phyloP scores from a whole-genome alignment of 1,140 invertebrate species.

The Magallana gigas region DNA sequence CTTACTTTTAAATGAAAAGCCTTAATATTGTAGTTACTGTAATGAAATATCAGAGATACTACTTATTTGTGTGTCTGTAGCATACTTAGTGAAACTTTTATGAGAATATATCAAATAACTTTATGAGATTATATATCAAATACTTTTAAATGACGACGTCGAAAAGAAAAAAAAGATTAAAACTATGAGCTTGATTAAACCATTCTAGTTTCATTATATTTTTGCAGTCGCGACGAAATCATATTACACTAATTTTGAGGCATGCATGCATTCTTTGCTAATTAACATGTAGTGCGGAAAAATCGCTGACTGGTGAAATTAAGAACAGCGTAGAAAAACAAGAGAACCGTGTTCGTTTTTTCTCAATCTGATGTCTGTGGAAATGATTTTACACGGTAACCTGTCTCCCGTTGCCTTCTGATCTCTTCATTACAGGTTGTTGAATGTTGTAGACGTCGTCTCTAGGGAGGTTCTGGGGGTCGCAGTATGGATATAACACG shows the following conservation, averaged over 20 bases:
- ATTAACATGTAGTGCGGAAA: not conserved
- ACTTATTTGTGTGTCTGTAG: too few relatives aligned
- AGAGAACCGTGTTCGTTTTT: not conserved
- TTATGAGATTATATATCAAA: too few relatives aligned
- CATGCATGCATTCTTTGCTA: not conserved
- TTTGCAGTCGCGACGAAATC: not conserved
- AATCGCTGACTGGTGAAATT: not conserved
- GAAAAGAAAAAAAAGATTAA: too few relatives aligned
- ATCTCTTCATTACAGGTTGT: conserved; percentile 10
- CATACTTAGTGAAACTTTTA: too few relatives aligned
- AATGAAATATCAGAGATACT: too few relatives aligned
- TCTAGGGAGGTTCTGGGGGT: not conserved
- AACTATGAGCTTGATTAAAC: too few relatives aligned
- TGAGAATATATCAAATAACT: too few relatives aligned
- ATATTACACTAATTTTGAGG: not conserved
- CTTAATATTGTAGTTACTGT: too few relatives aligned
- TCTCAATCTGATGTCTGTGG: not conserved
- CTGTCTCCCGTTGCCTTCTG: conserved; percentile 3
- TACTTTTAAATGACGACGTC: too few relatives aligned
- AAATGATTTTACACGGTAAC: not conserved
- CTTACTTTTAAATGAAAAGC: too few relatives aligned
- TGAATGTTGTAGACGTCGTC: conserved; percentile 7
- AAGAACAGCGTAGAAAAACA: not conserved
- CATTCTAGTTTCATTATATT: not conserved
- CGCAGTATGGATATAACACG: not conserved